These are phyloP conservation scores for Sigmodon hispidus DNA, from an alignment of 2,113 vertebrate species.

Conservation along the genomic window DNA sequence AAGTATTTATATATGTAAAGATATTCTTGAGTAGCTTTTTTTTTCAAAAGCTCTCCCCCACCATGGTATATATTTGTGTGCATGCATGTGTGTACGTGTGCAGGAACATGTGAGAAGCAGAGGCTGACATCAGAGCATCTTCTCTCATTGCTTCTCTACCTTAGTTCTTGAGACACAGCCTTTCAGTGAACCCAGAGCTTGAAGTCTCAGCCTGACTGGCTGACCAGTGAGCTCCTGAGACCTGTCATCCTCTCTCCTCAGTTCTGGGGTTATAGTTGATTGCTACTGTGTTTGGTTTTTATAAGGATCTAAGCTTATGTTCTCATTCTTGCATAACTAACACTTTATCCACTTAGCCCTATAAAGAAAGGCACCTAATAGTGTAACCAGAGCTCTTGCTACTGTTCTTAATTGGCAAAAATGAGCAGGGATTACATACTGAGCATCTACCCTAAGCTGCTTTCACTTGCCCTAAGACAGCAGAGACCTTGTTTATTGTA, in stretches of 20 bases:
- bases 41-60: not conserved
- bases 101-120: not conserved
- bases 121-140: not conserved
- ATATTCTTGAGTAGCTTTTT: not conserved
- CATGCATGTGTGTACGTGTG: not conserved
- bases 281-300: not conserved
- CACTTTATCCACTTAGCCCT: not conserved
- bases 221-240: not conserved
- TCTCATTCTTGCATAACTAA: not conserved
- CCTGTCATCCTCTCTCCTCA: too few relatives aligned
- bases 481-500: not conserved
- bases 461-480: not conserved
- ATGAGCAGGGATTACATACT: not conserved
- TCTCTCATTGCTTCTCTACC: not conserved
- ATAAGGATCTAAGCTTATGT: not conserved
- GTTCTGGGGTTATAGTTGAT: not conserved
- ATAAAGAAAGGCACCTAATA: not conserved
- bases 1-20: not conserved
- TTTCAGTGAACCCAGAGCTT: not conserved
- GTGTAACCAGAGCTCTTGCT: slow-evolving; percentile 22
- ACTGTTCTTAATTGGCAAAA: not conserved
- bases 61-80: not conserved
- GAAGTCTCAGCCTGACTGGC: not conserved
- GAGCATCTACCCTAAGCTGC: not conserved
- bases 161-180: too few relatives aligned